Evolutionary conservation across 2,113 vertebrate genomes (phyloP).

Genomic region (Galemys pyrenaicus): DNA sequence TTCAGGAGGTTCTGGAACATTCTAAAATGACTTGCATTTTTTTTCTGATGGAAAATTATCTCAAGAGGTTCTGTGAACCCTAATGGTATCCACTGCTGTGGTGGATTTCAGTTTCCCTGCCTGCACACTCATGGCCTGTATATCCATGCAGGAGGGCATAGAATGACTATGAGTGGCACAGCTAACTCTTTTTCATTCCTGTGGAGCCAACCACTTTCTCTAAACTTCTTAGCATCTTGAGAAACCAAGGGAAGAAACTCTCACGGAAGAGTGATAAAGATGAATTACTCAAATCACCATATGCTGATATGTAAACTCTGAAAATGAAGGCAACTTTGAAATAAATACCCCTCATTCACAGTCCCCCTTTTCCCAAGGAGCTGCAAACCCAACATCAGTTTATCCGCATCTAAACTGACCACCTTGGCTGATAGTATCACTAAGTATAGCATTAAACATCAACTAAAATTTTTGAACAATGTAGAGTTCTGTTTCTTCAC

Average conservation of each 20-base stretch:
- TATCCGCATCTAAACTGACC: background rate
- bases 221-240: background rate
- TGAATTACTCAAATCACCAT: background rate
- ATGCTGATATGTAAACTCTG: background rate
- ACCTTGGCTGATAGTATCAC: background rate
- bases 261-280: background rate
- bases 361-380: background rate
- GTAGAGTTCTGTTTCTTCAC: background rate
- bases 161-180: background rate
- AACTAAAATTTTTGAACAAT: background rate
- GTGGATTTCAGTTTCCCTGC: background rate
- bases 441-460: too few relatives aligned
- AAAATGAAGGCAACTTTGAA: background rate
- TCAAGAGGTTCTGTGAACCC: background rate
- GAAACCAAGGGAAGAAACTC: background rate
- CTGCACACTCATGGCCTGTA: background rate
- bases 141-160: background rate
- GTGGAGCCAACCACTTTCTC: background rate
- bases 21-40: background rate
- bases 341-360: background rate
- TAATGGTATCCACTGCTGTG: background rate
- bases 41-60: background rate
- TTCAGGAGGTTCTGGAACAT: background rate
- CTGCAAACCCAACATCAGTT: background rate
- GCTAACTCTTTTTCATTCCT: background rate